Conservation (phyloP, 2,888 invertebrate genomes). For the Halocaridina rubra region DNA sequence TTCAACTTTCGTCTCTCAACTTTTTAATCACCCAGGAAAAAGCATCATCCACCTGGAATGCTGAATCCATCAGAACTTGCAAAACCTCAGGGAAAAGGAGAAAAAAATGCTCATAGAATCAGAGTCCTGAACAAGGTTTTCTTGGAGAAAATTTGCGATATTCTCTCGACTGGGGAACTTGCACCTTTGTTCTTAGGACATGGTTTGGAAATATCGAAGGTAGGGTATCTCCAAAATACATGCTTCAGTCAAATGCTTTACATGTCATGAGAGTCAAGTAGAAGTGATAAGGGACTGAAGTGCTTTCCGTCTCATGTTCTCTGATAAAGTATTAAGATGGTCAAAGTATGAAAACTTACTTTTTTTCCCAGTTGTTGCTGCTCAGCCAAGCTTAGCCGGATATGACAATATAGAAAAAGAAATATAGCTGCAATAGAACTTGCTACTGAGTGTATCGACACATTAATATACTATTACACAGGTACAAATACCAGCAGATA, state of each 20-base stretch:
- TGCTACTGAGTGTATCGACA: not conserved
- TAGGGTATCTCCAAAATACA: not conserved
- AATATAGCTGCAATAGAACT: not conserved
- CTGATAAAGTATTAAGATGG: not conserved
- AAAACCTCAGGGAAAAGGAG: not conserved
- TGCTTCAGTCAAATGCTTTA: too few species aligned
- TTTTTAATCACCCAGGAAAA: too few species aligned
- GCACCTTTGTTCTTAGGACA: not conserved
- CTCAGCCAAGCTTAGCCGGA: not conserved
- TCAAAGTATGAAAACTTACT: not conserved
- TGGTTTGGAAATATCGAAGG: constrained; percentile 29
- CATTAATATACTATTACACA: not conserved
- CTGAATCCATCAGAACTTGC: not conserved
- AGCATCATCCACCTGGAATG: too few species aligned
- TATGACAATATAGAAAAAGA: not conserved
- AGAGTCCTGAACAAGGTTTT: constrained; percentile 26
- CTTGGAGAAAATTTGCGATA: constrained; percentile 32
- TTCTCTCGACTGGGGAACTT: constrained; percentile 29
- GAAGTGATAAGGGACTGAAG: too few species aligned
- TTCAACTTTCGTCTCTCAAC: too few species aligned
- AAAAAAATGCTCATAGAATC: not conserved
- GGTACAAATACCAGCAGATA: constrained; percentile 9
- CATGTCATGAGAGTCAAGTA: too few species aligned
- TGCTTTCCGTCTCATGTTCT: too few species aligned
- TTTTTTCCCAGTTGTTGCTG: not conserved